Conservation (phyloP, 2,797 vertebrate genomes). For the Octomys mimax region DNA sequence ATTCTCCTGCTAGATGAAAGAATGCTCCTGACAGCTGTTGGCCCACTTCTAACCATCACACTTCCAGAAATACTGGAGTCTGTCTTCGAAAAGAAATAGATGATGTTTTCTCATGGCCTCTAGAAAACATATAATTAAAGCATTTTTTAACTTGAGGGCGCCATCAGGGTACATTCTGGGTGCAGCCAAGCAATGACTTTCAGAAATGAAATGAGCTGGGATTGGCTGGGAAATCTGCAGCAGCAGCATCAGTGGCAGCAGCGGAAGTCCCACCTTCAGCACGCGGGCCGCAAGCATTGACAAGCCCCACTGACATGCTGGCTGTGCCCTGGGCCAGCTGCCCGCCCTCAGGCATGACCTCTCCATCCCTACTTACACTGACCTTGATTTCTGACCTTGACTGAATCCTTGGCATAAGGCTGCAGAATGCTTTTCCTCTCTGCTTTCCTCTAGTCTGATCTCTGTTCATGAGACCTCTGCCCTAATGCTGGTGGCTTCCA, state of each 20-base stretch:
- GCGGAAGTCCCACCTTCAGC: accelerated
- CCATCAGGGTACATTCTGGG: background rate
- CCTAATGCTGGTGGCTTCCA: background rate
- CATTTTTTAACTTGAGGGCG: background rate
- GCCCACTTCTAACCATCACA: background rate
- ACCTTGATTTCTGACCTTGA: background rate
- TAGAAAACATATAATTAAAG: background rate
- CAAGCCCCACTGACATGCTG: background rate
- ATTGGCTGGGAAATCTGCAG: background rate
- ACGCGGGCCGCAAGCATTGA: accelerated
- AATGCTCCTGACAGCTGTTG: background rate
- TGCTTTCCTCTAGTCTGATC: background rate
- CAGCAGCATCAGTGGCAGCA: too few species aligned
- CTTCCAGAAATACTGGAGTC: background rate
- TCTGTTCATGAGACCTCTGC: background rate
- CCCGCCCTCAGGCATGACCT: accelerated
- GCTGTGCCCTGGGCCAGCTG: accelerated
- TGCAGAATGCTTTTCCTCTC: background rate
- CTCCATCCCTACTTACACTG: background rate
- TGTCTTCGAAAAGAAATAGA: background rate
- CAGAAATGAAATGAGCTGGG: background rate
- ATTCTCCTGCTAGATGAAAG: background rate
- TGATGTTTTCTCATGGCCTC: background rate
- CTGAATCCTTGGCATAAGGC: accelerated
- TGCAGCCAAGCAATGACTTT: background rate